Base-by-base conservation (phyloP, 30 jellyfish, hydroid and myxozoan genomes). In the Aurelia sp. region DNA sequence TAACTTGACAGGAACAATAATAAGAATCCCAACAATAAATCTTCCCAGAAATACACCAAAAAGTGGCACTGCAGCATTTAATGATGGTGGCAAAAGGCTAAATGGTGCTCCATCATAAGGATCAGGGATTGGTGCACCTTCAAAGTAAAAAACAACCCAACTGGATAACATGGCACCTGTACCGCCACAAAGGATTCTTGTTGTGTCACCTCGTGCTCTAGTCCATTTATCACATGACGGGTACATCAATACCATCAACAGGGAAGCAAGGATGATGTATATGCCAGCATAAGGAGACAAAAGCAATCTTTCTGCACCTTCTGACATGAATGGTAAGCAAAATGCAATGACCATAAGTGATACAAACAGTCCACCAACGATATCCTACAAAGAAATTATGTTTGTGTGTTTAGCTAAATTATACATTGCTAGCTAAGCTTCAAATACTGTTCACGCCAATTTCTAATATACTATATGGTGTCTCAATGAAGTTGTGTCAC, bases 141-240 rank as follows among this genome's bases (percentile, higher is more conserved):
- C 97, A 64, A 94, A 51, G 79, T 89, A 84, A 88, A 64, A 94
- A 31, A 81, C 75, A 37, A 88, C 81, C 99, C 97, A 89, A 30
- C 79, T 67, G 1, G 97, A 92, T 16, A 94, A 44, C 87, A 90
- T 35, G n/a, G 96, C 96, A 35, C 99, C 99, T 60, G 97, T 84
- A 27, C 99, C 97, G 22, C 89, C 96, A 63, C 96, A 84, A 6
- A 94, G 64, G 66, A 94, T 89, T 66, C 97, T 89, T 18, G 97
- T 94, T 52, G 99, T 94, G 60, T 94, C 99, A 31, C 96, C 92
- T 23, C 99, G 86, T 18, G 97, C 90, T 72, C 87, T 87, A 60
- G 96, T 94, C 94, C 97, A 94, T 78, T 85, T 81, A 75, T 91
- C 92, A 73, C 89, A 73, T 9, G 91, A 71, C 3, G 99, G 99